phyloP scores from a whole-genome alignment of 2,797 vertebrate species.

The Anomalospiza imberbis region DNA sequence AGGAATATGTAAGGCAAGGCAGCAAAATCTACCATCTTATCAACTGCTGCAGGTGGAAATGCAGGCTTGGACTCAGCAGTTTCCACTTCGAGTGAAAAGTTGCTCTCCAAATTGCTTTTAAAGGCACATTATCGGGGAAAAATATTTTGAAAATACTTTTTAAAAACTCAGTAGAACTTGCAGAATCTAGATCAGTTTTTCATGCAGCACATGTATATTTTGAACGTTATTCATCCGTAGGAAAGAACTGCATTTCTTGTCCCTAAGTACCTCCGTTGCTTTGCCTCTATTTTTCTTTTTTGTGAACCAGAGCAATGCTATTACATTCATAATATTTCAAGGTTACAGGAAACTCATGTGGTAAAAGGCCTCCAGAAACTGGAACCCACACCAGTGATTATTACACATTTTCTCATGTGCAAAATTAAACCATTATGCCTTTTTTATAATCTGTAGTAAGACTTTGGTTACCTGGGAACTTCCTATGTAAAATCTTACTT shows the following conservation, averaged over 20 bases:
- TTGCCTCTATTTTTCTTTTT: not conserved
- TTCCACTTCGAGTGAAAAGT: slow-evolving; percentile 50
- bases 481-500: not conserved
- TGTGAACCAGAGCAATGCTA: not conserved
- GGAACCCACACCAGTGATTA: fast-evolving
- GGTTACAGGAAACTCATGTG: not conserved
- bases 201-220: not conserved
- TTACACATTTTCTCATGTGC: not conserved
- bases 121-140: slow-evolving; percentile 31
- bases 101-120: slow-evolving; percentile 60
- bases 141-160: not conserved
- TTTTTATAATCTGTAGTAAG: not conserved
- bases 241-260: not conserved
- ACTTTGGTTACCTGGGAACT: not conserved
- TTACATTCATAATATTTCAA: not conserved
- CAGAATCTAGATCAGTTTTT: not conserved
- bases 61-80: slow-evolving; percentile 45
- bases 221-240: not conserved
- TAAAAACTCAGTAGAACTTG: not conserved
- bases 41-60: slow-evolving; percentile 56
- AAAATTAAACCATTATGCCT: not conserved
- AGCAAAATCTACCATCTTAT: slow-evolving; percentile 65
- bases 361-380: not conserved
- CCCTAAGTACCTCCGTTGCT: not conserved
- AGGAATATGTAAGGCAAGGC: slow-evolving; percentile 24